phyloP scores from a whole-genome alignment of 2,113 vertebrate species.

The Paramisgurnus dabryanus region DNA sequence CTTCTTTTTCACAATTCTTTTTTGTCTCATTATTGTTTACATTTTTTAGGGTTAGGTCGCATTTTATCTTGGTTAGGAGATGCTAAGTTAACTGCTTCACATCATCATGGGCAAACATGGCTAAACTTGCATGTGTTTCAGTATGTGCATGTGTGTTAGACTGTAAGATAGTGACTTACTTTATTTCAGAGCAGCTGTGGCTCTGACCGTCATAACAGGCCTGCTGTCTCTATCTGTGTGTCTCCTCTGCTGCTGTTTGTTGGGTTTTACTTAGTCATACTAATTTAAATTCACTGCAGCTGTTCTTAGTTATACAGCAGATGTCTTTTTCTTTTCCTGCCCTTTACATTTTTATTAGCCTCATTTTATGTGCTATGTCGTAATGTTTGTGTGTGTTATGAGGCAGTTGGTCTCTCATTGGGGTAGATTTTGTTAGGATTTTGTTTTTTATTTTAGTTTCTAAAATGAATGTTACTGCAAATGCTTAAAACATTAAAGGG shows the following conservation, averaged over 20 bases:
- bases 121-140: no score
- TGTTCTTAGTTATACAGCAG: conserved; percentile 30
- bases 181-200: conserved; percentile 23
- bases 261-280: conserved; percentile 49
- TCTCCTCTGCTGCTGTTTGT: conserved; percentile 43
- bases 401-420: no score
- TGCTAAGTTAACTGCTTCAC: conserved; percentile 6
- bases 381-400: no score
- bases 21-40: no score
- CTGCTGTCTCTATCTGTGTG: conserved; percentile 37
- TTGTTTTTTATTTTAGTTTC: no score
- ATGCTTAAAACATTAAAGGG: no score
- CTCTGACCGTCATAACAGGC: background rate
- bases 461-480: no score
- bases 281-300: conserved; percentile 45
- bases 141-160: background rate
- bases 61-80: background rate
- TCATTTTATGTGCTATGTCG: background rate
- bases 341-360: conserved; percentile 4
- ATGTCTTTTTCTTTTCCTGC: conserved; percentile 21
- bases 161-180: background rate
- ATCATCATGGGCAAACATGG: conserved; percentile 6
- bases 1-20: no score
- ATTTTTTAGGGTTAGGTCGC: no score
- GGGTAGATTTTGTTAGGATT: no score